phyloP scores from a whole-genome alignment of 2,888 invertebrate species.

The Hyles lineata region DNA sequence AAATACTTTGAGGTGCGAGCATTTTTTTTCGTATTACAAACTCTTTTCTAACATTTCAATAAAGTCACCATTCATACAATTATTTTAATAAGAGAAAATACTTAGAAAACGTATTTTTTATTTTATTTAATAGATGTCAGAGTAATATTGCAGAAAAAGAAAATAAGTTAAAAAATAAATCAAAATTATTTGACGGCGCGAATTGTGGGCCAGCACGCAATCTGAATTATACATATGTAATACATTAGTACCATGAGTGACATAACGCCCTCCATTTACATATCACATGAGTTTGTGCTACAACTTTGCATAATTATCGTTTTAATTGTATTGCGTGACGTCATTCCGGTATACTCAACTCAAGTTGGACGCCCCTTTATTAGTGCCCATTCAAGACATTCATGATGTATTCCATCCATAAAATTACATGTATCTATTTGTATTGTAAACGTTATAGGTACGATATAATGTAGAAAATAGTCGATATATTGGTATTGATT shows the following conservation, averaged over 20 bases:
- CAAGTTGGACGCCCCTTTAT: neutral
- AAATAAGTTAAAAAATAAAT: neutral
- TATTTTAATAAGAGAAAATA: too few species aligned
- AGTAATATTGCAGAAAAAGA: neutral
- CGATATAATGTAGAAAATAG: too few species aligned
- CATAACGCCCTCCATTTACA: constrained; percentile 24
- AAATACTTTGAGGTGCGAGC: too few species aligned
- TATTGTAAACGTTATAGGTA: too few species aligned
- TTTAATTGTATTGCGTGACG: constrained; percentile 21
- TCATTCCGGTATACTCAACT: neutral
- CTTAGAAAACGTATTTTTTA: too few species aligned
- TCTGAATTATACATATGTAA: neutral
- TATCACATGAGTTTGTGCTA: constrained; percentile 20
- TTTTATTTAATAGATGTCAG: too few species aligned
- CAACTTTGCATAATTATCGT: constrained; percentile 21
- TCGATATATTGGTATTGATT: too few species aligned
- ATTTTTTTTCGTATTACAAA: too few species aligned
- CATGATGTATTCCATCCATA: neutral
- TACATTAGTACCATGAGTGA: constrained; percentile 24
- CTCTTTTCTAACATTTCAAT: too few species aligned
- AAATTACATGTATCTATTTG: too few species aligned
- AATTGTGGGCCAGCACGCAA: constrained; percentile 12
- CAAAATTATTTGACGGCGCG: neutral
- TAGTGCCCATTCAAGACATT: neutral
- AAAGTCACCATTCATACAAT: too few species aligned